A percentile compares a stretch with the other conserved stretches of the same genome.
phyloP scores from a whole-genome alignment of 2,113 vertebrate species.

The Apteryx mantelli region DNA sequence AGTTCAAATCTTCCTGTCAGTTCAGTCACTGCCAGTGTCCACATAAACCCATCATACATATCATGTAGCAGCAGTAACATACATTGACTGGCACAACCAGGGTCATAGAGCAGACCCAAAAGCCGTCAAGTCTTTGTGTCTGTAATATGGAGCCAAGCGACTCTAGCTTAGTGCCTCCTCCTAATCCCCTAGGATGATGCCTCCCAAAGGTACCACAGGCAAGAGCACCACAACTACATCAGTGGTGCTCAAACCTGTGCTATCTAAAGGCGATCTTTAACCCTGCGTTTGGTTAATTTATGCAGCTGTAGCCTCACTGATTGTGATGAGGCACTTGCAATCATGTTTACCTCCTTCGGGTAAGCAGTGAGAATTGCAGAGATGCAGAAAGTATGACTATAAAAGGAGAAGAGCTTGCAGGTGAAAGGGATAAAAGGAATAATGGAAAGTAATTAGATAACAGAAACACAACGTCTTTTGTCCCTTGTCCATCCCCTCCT shows the following conservation, averaged over 20 bases:
- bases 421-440: not conserved
- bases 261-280: not conserved
- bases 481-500: not conserved
- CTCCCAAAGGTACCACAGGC: not conserved
- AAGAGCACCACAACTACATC: not conserved
- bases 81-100: not conserved
- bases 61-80: not conserved
- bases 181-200: not conserved
- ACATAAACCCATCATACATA: not conserved
- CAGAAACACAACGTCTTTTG: not conserved
- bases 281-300: not conserved
- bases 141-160: not conserved
- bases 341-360: not conserved
- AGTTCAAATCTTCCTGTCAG: not conserved
- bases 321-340: not conserved
- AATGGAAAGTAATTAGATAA: not conserved
- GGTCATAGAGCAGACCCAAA: not conserved
- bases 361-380: not conserved
- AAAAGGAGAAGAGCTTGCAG: not conserved
- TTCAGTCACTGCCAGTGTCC: not conserved
- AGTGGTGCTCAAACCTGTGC: not conserved
- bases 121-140: fast-evolving
- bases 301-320: not conserved
- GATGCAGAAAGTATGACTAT: not conserved
- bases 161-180: not conserved